Evolutionary conservation across 1,140 invertebrate species (phyloP).

Genomic region (Caenorhabditis brenneri): DNA sequence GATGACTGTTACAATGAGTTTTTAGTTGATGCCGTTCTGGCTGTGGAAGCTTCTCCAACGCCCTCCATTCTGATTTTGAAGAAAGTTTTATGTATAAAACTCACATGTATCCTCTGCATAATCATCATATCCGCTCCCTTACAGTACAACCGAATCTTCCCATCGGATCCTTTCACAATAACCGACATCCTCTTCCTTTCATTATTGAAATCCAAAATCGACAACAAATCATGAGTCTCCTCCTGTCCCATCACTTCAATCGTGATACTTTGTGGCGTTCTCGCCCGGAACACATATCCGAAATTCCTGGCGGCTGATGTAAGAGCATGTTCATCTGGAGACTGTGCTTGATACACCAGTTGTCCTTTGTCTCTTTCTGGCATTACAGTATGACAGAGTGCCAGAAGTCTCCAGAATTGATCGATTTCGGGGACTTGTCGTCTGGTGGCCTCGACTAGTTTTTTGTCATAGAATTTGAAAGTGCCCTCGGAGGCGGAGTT

Average conservation of each 20-base stretch:
- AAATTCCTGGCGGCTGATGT: constrained; percentile 97
- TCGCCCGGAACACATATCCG: constrained; percentile 87
- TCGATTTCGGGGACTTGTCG: no score
- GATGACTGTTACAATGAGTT: not conserved
- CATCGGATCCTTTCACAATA: constrained; percentile 85
- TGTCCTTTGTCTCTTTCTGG: constrained; percentile 82
- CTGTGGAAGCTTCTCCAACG: not conserved
- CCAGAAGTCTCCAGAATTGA: constrained; percentile 76
- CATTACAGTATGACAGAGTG: constrained; percentile 95
- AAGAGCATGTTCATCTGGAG: constrained; percentile 92
- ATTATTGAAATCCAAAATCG: no score
- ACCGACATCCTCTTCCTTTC: constrained; percentile 97
- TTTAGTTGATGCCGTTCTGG: not conserved
- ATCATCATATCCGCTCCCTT: constrained; percentile 99
- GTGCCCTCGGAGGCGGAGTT: constrained; percentile 91
- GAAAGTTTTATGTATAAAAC: not conserved
- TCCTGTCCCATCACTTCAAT: no score
- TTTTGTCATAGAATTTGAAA: no score
- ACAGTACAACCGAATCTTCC: constrained; percentile 87
- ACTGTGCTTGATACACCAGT: no score
- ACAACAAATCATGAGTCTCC: no score
- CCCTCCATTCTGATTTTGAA: no score
- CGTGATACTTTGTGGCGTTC: no score
- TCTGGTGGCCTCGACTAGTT: no score
- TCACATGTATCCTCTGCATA: constrained; percentile 81